Evolutionary conservation across 2,888 invertebrate species (phyloP).

Genomic region (Rhopalosiphum nymphaeae): DNA sequence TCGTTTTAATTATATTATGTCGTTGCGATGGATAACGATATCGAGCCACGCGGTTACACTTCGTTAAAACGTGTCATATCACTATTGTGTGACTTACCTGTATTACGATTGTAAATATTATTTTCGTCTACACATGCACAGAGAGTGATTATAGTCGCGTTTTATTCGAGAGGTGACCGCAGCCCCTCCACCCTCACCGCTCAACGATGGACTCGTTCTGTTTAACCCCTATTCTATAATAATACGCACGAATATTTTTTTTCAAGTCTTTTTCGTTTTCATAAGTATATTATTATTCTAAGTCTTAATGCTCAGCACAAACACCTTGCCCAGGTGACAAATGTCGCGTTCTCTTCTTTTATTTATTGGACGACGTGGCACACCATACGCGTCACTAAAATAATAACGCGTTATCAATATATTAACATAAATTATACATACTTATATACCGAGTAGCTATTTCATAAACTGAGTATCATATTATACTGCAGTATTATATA

Average conservation of each 20-base stretch:
- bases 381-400: neutral
- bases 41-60: neutral
- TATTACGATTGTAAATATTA: neutral
- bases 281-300: neutral
- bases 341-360: neutral
- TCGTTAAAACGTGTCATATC: neutral
- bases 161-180: neutral
- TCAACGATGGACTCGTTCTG: neutral
- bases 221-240: neutral
- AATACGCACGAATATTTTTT: neutral
- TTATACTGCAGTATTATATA: neutral
- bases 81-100: neutral
- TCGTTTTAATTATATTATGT: neutral
- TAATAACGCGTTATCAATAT: neutral
- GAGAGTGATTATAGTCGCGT: neutral
- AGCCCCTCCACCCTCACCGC: neutral
- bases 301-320: neutral
- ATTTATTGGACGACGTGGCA: neutral
- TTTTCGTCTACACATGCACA: neutral
- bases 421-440: neutral
- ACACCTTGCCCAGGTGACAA: slow-evolving; percentile 11
- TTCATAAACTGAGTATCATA: neutral
- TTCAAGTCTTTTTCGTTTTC: neutral
- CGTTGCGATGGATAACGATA: neutral
- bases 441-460: neutral